Base-by-base conservation (phyloP, 2,888 invertebrate genomes). In the Heterodera filipjevi region DNA sequence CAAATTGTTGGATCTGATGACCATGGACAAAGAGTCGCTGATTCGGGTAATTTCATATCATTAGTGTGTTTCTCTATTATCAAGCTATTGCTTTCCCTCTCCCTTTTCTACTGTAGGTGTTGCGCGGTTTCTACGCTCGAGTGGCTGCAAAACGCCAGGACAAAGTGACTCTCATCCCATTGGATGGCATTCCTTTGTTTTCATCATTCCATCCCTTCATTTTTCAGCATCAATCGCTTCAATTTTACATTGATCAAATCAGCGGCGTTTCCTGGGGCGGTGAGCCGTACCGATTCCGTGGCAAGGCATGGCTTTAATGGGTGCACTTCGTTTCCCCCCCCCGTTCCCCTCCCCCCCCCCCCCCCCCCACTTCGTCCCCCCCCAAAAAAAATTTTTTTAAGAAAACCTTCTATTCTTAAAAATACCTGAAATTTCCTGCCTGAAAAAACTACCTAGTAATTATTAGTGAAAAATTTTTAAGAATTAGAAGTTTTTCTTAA, bases 1-100 rank as follows among this genome's bases (percentile, higher is more conserved):
- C 6, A 75, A 75, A 75, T 32, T 75, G 68, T 64, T 75, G 32
- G 75, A 75, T 22, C 39, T 75, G 75, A 75, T 75, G 75, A 66
- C 75, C 46, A 66, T 66, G 75, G 75, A 75, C 12, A 75, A 75
- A 5, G 75, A 75, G n/a, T 32, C 75, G 46, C 66, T 75, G 33
- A 59, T 68, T 32, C 64, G 75, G 30, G 75, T 75, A 30, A 19
- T 75, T 64, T 5, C 8, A 59, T 8, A 5, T 22, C 12, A 59
- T 27, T 59, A 10, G 27, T 27, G n/a, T 27, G 10, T n/a, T n/a
- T n/a, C n/a, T n/a, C n/a, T n/a, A n/a, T n/a, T n/a, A n/a, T n/a
- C n/a, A n/a, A n/a, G n/a, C n/a, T n/a, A n/a, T n/a, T n/a, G n/a
- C n/a, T n/a, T n/a, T n/a, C n/a, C n/a, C n/a, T n/a, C 10, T n/a